Percentiles rank a stretch among this genome's conserved stretches.
phyloP scores from a whole-genome alignment of 2,888 invertebrate genomes.

The Antheraea yamamai region DNA sequence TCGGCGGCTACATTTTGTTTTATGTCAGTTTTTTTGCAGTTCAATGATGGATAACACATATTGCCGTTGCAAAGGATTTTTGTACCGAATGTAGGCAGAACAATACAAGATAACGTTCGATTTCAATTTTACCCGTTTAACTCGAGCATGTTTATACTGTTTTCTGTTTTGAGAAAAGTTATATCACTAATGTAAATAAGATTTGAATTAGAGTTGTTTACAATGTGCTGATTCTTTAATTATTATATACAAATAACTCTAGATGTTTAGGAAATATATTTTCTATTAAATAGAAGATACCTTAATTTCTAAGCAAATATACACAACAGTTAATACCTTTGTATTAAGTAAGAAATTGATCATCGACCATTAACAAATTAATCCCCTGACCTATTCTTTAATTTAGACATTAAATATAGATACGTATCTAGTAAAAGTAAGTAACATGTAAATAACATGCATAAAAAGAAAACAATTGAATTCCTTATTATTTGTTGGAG shows the following conservation, averaged over 20 bases:
- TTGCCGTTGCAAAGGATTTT: neutral
- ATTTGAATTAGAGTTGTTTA: neutral
- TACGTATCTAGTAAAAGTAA: too few relatives aligned
- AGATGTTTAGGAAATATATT: neutral
- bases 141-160: neutral
- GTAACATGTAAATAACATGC: too few relatives aligned
- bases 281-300: neutral
- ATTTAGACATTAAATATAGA: neutral
- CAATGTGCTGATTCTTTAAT: neutral
- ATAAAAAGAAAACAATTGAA: too few relatives aligned
- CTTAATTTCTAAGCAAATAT: neutral
- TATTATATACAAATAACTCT: neutral
- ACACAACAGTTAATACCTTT: neutral
- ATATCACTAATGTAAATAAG: neutral
- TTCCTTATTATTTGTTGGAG: too few relatives aligned
- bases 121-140: neutral
- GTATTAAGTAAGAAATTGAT: neutral
- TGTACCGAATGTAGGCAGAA: neutral
- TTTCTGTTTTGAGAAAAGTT: neutral
- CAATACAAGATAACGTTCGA: neutral
- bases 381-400: neutral
- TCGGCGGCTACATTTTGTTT: constrained; percentile 63
- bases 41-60: constrained; percentile 59
- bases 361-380: neutral
- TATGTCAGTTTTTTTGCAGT: constrained; percentile 65